These are phyloP conservation scores for Nemapogon koenigi DNA, from an alignment of 2,888 invertebrate species.

Conservation along the genomic window DNA sequence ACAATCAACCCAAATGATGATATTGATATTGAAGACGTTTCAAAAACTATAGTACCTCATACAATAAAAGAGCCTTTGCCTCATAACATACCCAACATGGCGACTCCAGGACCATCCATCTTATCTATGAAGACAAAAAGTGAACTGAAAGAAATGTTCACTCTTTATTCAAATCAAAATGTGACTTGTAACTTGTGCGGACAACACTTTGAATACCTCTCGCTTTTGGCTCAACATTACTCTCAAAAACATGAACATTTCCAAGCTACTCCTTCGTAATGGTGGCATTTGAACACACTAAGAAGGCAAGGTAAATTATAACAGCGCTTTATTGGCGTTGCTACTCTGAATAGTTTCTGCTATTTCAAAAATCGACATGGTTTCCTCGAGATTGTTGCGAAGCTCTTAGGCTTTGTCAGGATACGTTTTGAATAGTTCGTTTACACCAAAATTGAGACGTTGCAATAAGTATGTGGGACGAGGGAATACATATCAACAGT, in stretches of 20 bases:
- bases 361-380: too few relatives aligned
- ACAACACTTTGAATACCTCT: constrained; percentile 36
- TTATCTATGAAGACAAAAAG: constrained; percentile 21
- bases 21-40: constrained; percentile 7
- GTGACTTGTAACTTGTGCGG: constrained; percentile 34
- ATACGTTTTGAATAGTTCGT: too few relatives aligned
- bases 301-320: too few relatives aligned
- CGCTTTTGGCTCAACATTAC: constrained; percentile 37
- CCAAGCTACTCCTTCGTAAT: constrained; percentile 16
- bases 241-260: constrained; percentile 33
- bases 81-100: background rate
- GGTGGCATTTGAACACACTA: too few relatives aligned
- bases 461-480: too few relatives aligned
- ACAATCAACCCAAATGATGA: constrained; percentile 22
- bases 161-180: constrained; percentile 23
- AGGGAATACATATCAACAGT: too few relatives aligned
- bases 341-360: too few relatives aligned
- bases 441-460: too few relatives aligned
- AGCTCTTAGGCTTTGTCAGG: too few relatives aligned
- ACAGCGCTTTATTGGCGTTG: too few relatives aligned
- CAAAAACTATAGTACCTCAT: background rate
- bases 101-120: background rate
- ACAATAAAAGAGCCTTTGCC: background rate
- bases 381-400: too few relatives aligned
- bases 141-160: constrained; percentile 26